Conservation (phyloP, 2,797 vertebrate genomes). For the Columba guinea region DNA sequence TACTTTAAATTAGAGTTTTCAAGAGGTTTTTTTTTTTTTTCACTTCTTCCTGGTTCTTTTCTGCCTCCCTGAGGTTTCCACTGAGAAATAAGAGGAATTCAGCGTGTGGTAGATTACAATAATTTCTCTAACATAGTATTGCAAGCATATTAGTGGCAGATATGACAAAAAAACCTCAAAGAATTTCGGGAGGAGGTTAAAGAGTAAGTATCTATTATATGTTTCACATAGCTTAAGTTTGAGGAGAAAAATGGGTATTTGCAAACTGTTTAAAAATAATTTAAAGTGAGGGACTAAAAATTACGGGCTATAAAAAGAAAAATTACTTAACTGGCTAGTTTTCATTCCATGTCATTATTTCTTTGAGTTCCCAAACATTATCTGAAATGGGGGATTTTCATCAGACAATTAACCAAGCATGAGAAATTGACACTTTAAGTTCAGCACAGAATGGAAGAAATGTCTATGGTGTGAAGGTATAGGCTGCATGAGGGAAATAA, state of each 20-base stretch:
- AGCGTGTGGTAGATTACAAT: background rate
- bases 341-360: background rate
- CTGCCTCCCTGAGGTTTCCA: background rate
- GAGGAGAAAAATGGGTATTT: background rate
- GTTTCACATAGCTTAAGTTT: background rate
- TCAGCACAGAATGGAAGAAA: background rate
- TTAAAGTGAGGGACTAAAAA: background rate
- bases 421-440: background rate
- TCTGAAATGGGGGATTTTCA: background rate
- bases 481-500: background rate
- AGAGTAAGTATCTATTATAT: background rate
- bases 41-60: background rate
- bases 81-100: background rate
- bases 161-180: background rate
- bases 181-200: conserved; percentile 2
- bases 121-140: background rate
- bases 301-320: background rate
- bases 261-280: background rate
- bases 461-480: background rate
- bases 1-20: background rate
- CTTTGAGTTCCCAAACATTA: background rate
- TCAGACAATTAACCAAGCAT: background rate
- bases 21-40: background rate
- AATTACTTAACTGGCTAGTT: background rate
- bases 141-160: background rate